These are phyloP conservation scores for Drosophila peninsularis DNA, from an alignment of 2,888 invertebrate genomes.

Conservation along the genomic window DNA sequence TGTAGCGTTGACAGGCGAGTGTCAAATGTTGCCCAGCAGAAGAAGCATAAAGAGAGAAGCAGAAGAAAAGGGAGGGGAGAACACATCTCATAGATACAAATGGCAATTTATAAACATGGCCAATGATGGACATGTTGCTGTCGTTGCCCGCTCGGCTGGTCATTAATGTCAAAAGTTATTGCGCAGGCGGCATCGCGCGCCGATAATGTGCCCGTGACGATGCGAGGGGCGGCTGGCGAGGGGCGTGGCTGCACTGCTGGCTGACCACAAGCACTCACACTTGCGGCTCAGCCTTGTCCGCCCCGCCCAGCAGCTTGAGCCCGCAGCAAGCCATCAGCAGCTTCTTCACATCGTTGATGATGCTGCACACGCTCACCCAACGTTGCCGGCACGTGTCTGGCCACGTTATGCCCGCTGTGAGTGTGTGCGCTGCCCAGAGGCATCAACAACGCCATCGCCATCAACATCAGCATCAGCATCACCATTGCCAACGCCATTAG, in stretches of 20 bases:
- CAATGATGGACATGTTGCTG: constrained; percentile 60
- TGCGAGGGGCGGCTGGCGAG: neutral
- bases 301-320: constrained; percentile 1
- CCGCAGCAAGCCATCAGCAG: constrained; percentile 4
- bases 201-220: constrained; percentile 46
- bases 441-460: constrained; percentile 39
- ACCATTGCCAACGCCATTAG: constrained; percentile 58
- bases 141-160: constrained; percentile 44
- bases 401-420: constrained; percentile 67
- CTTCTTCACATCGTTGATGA: constrained; percentile 62
- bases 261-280: constrained; percentile 77
- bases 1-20: constrained; percentile 69
- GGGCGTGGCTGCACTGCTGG: constrained; percentile 46
- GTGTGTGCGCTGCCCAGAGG: constrained; percentile 53
- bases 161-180: constrained; percentile 81
- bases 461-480: neutral
- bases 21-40: constrained; percentile 55
- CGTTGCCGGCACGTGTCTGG: constrained; percentile 73
- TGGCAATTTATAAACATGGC: constrained; percentile 74
- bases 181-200: constrained; percentile 66
- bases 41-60: neutral
- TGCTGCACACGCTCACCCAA: constrained; percentile 79
- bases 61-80: neutral
- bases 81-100: constrained; percentile 60
- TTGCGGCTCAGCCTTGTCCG: constrained; percentile 45